Evolutionary conservation across 1,140 invertebrate genomes (phyloP), one percentile per base, ranked within the genome.

Genomic region (Drosophila biarmipes): DNA sequence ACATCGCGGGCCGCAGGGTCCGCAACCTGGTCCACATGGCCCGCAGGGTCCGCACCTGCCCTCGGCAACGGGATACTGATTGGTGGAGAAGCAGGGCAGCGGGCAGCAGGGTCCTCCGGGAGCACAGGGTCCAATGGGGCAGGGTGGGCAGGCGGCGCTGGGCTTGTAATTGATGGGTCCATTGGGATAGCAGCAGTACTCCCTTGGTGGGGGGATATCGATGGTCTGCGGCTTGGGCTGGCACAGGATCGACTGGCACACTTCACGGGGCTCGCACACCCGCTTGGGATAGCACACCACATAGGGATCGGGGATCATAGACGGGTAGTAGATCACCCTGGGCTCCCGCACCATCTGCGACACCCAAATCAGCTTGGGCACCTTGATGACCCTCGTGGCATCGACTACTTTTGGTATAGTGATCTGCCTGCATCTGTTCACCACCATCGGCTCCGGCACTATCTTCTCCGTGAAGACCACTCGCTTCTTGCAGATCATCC

Each of bases 301-400:
- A 57, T 86, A 91, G 2, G 90, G 90, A 64, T 91, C 90, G 5
- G 90, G 84, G 24, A 90, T 80, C 80, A 91, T 90, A 4, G 90
- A 90, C 2, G 90, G 90, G 37, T 91, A 91, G 61, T 91, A 91
- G 17, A 91, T 90, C 0, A 91, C 78, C 6, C 87, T 66, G 0
- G 90, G 90, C 17, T 91, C 90, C 1, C 87, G 82, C 34, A 91
- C 81, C 90, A 90, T 85, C 56, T 91, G 90, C 10, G 89, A 91
- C 14, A 91, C 85, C 90, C 90, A 91, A 19, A 85, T 90, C 8
- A 91, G 37, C n/a, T 91, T 91, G 0, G 90, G 89, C 15, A 91
- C 89, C 59, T 87, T 86, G 14, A 91, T 90, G 6, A 91, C 90
- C 14, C 89, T 42, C 1, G 89, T 91, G 0, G 85, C 78, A 37